phyloP scores from a whole-genome alignment of 2,113 vertebrate species.

The Callipepla squamata region DNA sequence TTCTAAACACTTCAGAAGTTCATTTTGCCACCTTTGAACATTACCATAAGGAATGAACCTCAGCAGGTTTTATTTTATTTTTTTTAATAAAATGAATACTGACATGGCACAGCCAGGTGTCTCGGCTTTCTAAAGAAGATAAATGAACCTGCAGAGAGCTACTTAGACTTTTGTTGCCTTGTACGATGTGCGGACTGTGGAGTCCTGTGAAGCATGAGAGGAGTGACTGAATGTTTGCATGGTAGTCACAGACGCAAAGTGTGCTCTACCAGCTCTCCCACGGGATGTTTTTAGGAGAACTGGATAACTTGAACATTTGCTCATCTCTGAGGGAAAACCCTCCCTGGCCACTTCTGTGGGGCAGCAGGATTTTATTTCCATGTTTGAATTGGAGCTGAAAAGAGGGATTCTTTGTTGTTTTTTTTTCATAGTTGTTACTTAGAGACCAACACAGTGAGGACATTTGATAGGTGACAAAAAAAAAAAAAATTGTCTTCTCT shows the following conservation, averaged over 20 bases:
- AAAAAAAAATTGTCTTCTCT: not conserved
- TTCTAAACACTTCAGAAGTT: not conserved
- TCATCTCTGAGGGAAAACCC: not conserved
- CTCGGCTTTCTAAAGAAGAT: not conserved
- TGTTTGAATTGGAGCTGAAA: not conserved
- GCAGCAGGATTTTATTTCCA: not conserved
- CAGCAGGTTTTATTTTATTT: not conserved
- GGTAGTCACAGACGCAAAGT: not conserved
- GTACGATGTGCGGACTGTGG: not conserved
- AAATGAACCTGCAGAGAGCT: not conserved
- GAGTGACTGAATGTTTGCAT: fast-evolving
- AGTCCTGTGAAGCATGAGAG: not conserved
- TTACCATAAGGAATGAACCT: not conserved
- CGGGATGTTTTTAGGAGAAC: not conserved
- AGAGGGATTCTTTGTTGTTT: fast-evolving
- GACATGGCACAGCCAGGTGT: not conserved
- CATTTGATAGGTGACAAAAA: not conserved
- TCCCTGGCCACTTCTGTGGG: not conserved
- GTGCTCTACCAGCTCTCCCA: not conserved
- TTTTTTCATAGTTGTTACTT: not conserved
- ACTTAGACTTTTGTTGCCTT: not conserved
- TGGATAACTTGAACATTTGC: not conserved
- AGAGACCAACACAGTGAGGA: not conserved
- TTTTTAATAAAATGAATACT: not conserved
- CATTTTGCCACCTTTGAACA: not conserved